phyloP scores from a whole-genome alignment of 2,113 vertebrate genomes.

The Grallaria varia region DNA sequence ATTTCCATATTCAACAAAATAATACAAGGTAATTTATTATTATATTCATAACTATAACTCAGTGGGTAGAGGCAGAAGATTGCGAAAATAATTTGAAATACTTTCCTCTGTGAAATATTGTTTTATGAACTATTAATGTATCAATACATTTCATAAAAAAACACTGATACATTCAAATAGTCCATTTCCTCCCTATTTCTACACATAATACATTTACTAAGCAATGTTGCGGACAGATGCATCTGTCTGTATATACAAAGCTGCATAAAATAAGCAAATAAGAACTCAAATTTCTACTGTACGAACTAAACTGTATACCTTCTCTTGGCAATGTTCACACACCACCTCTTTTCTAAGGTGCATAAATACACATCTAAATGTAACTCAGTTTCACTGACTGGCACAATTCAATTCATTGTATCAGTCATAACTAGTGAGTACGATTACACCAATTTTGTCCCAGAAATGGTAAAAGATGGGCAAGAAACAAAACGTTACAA shows the following conservation, averaged over 20 bases:
- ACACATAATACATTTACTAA: not conserved
- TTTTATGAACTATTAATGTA: not conserved
- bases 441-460: not conserved
- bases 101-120: not conserved
- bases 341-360: not conserved
- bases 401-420: not conserved
- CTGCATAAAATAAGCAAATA: not conserved
- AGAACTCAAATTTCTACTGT: not conserved
- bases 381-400: not conserved
- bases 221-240: not conserved
- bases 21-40: slow-evolving; percentile 18
- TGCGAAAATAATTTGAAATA: not conserved
- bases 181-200: not conserved
- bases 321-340: not conserved
- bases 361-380: not conserved
- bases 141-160: not conserved
- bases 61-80: not conserved
- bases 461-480: not conserved
- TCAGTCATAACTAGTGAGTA: not conserved
- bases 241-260: accelerated
- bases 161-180: not conserved
- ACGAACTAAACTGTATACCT: not conserved
- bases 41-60: not conserved
- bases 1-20: slow-evolving; percentile 40
- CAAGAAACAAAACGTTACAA: not conserved